These are phyloP conservation scores for Anas georgica DNA, from an alignment of 2,797 vertebrate species.

Conservation along the genomic window DNA sequence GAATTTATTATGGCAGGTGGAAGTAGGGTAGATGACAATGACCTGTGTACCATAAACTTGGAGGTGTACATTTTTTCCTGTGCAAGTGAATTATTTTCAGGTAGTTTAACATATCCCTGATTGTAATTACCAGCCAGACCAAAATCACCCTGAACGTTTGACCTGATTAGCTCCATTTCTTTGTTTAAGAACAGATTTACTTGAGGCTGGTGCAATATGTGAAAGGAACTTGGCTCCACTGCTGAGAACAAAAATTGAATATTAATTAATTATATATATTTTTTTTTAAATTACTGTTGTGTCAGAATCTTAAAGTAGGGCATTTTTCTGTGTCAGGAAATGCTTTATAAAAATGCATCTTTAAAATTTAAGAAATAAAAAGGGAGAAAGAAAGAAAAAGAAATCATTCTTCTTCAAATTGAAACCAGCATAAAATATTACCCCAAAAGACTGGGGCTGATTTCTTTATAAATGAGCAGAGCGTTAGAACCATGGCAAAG, in stretches of 20 bases:
- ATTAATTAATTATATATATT: constrained; percentile 23
- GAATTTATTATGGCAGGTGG: constrained; percentile 57
- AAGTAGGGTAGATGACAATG: constrained; percentile 48
- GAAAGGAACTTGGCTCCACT: neutral
- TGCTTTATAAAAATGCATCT: neutral
- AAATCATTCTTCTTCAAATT: constrained; percentile 54
- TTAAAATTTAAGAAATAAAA: neutral
- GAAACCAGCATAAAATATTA: constrained; percentile 73
- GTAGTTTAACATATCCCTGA: constrained; percentile 64
- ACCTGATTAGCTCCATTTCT: constrained; percentile 34
- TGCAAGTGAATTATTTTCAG: constrained; percentile 67
- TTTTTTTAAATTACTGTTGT: constrained; percentile 27
- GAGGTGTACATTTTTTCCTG: neutral
- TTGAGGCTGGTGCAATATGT: constrained; percentile 15
- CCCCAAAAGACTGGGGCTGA: constrained; percentile 55
- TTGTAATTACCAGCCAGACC: constrained; percentile 57
- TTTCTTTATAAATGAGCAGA: constrained; percentile 77
- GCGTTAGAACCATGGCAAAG: constrained; percentile 81
- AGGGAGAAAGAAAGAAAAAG: neutral
- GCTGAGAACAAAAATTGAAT: constrained; percentile 44
- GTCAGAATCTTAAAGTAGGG: constrained; percentile 10
- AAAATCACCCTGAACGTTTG: constrained; percentile 43
- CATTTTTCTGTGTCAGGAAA: constrained; percentile 24
- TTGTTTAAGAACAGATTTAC: constrained; percentile 60
- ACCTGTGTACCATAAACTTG: constrained; percentile 67